Percentiles rank a stretch among this genome's conserved stretches.
phyloP scores from a whole-genome alignment of 2,888 invertebrate species.

The Petrolisthes cinctipes region DNA sequence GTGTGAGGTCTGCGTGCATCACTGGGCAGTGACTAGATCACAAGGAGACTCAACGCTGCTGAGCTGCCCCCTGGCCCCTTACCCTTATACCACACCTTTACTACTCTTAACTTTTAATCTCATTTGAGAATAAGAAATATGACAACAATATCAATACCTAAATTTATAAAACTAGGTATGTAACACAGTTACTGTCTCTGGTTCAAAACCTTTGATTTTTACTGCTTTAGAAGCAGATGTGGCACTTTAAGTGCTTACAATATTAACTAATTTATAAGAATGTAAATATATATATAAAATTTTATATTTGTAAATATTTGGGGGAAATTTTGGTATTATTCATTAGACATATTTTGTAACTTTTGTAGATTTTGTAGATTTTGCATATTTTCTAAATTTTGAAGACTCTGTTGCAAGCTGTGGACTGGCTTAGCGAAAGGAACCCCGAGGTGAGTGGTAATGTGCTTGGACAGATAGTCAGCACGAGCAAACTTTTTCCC shows the following conservation, averaged over 20 bases:
- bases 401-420: constrained; percentile 65
- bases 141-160: constrained; percentile 63
- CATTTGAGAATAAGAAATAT: constrained; percentile 61
- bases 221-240: constrained; percentile 60
- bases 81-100: constrained; percentile 36
- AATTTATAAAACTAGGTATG: constrained; percentile 62
- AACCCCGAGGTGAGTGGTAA: constrained; percentile 79
- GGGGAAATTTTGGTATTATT: constrained; percentile 62
- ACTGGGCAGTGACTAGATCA: constrained; percentile 61
- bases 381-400: constrained; percentile 65
- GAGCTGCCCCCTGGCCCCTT: constrained; percentile 46
- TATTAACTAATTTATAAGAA: constrained; percentile 63
- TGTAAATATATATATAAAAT: constrained; percentile 63
- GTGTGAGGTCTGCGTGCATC: constrained; percentile 56
- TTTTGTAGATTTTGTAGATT: constrained; percentile 65
- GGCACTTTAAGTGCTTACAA: constrained; percentile 61
- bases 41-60: constrained; percentile 60
- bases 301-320: constrained; percentile 60
- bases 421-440: constrained; percentile 65
- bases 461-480: constrained; percentile 90
- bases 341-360: constrained; percentile 62
- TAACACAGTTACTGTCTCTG: constrained; percentile 62
- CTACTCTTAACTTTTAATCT: constrained; percentile 58
- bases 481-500: constrained; percentile 92
- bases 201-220: constrained; percentile 62